Conservation (phyloP, 35 echinoderm and acorn worm genomes). For the Apostichopus californicus region DNA sequence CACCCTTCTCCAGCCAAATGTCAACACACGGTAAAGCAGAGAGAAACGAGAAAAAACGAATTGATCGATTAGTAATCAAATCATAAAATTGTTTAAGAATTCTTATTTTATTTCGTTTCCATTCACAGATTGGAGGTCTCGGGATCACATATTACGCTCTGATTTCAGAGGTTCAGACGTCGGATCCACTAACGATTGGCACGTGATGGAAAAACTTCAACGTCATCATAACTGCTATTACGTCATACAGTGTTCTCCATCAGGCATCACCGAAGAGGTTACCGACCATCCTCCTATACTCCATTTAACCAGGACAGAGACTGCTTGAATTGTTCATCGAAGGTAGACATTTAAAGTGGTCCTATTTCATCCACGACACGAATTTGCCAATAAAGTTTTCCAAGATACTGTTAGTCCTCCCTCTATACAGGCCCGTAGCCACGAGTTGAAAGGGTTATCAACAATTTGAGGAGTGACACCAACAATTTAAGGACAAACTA, state of each 20-base stretch:
- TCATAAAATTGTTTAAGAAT: no score
- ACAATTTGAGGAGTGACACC: no score
- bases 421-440: no score
- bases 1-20: no score
- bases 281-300: neutral
- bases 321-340: neutral
- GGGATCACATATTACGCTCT: constrained; percentile 41
- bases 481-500: no score
- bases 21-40: no score
- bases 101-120: neutral
- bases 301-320: neutral
- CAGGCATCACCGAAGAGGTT: neutral
- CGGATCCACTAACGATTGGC: constrained; percentile 1
- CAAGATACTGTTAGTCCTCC: no score
- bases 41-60: no score
- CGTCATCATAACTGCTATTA: neutral
- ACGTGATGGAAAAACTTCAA: neutral
- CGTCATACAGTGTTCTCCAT: no score
- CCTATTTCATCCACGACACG: neutral
- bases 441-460: no score
- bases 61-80: no score
- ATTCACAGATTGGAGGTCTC: constrained; percentile 52
- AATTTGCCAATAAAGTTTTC: neutral
- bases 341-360: neutral
- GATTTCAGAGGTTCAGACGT: constrained; percentile 16